A percentile compares a stretch with the other conserved stretches of the same genome.
phyloP scores from a whole-genome alignment of 92 coral and sea anemone species.

The Epizoanthus ramosus region DNA sequence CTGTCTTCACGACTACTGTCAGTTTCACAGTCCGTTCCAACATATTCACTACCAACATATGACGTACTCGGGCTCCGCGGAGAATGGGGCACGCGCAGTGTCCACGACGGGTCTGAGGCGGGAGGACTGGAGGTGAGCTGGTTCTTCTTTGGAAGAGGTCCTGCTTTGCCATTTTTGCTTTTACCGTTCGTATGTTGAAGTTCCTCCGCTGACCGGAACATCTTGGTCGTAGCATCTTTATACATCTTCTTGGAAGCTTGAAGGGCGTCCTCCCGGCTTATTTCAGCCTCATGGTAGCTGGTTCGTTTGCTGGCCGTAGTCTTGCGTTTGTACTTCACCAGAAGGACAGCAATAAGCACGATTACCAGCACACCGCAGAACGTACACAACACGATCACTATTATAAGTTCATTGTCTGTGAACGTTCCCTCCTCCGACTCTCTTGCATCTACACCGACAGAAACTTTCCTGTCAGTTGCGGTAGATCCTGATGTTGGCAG shows the following conservation, averaged over 20 bases:
- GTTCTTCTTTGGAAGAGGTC: conserved; percentile 60
- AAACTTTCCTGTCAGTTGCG: conserved; percentile 29
- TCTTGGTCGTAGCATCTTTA: conserved; percentile 71
- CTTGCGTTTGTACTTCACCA: conserved; percentile 61
- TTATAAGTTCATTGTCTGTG: conserved; percentile 66
- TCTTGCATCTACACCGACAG: conserved; percentile 44
- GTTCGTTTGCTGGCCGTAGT: conserved; percentile 51
- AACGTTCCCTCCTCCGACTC: conserved; percentile 53
- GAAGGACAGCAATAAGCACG: conserved; percentile 53
- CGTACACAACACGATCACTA: conserved; percentile 71
- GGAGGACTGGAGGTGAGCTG: conserved; percentile 55
- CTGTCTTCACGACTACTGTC: conserved; percentile 84
- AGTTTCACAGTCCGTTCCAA: conserved; percentile 76
- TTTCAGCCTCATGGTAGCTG: conserved; percentile 79
- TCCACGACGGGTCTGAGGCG: conserved; percentile 41
- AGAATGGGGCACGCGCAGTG: conserved; percentile 38
- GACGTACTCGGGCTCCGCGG: conserved; percentile 49
- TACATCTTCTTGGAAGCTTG: conserved; percentile 92
- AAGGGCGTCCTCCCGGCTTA: conserved; percentile 83
- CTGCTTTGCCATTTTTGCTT: conserved; percentile 54
- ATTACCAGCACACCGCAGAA: conserved; percentile 59
- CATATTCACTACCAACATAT: conserved; percentile 56
- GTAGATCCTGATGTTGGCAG: background rate
- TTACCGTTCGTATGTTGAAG: conserved; percentile 32
- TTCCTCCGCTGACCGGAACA: conserved; percentile 49